Conservation (phyloP, 2,888 invertebrate species). For the Neocrepidodera transversa region DNA sequence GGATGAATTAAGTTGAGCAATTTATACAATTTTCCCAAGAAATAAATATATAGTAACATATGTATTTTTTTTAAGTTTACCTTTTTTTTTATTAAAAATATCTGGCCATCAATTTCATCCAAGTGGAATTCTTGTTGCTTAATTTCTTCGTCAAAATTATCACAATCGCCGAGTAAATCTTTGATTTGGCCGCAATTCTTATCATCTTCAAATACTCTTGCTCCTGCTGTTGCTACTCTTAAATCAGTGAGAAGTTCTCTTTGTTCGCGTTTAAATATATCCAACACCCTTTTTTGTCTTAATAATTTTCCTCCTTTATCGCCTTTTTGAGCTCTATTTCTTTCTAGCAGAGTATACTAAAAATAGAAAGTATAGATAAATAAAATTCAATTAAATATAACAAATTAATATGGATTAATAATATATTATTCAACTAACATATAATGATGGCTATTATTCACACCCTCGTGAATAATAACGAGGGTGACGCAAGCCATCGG, state of each 20-base stretch:
- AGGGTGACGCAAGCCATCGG: too few species aligned
- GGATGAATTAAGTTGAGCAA: too few species aligned
- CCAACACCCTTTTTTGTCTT: conserved; percentile 69
- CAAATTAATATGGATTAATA: too few species aligned
- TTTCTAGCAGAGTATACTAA: conserved; percentile 70
- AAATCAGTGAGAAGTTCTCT: conserved; percentile 70
- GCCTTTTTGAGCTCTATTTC: conserved; percentile 73
- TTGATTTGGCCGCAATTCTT: conserved; percentile 64
- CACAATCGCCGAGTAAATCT: conserved; percentile 65
- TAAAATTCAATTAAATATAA: too few species aligned
- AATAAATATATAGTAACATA: too few species aligned
- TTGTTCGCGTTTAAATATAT: conserved; percentile 68
- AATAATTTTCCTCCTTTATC: conserved; percentile 65
- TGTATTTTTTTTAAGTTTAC: too few species aligned
- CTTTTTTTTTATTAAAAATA: conserved; percentile 51
- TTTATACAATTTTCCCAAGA: too few species aligned
- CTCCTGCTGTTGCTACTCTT: conserved; percentile 66
- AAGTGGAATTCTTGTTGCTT: conserved; percentile 57
- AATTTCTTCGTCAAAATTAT: conserved; percentile 59
- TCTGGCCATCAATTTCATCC: conserved; percentile 63
- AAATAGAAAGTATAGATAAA: conserved; percentile 1
- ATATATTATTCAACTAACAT: too few species aligned
- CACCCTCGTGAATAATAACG: too few species aligned
- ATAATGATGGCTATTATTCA: too few species aligned
- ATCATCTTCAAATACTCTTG: conserved; percentile 65